Evolutionary conservation across 30 jellyfish, hydroid and myxozoan genomes (phyloP), one percentile per base, ranked within the genome.

Genomic region (Aurelia sp.): DNA sequence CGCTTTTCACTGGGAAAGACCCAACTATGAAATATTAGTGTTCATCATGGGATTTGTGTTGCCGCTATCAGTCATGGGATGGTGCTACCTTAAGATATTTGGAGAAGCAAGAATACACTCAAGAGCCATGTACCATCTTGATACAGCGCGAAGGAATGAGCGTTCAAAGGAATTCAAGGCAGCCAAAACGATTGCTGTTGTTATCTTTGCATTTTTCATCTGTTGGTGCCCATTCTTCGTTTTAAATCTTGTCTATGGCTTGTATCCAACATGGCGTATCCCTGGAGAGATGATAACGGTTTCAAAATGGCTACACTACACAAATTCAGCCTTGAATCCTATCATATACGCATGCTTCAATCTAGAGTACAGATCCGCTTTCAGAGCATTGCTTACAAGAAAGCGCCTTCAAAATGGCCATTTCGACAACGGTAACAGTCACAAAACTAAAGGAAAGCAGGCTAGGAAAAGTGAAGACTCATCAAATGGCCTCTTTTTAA

Each of bases 141-240:
- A 55, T 22, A 35, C 67, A 38, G 69, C 22, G 12, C 61, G 84
- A 33, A 63, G 68, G 17, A 48, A 63, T 53, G 95, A 75, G 12
- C 73, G 87, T 4, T 40, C 60, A 9, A 77, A 79, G 67, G 89
- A 91, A 53, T 66, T 81, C 81, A 91, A 91, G 31, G 97, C 97
- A 18, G 92, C 91, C 75, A 84, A 81, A 70, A 85, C 97, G 52
- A 91, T 91, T 52, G 96, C 96, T 11, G 78, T 80, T 15, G 92
- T 91, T 20, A 86, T 91, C 8, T 85, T 91, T n/a, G 96, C 92
- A 24, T 91, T 91, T 85, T 84, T 91, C 82, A 71, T 91, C 52
- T 91, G 97, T 33, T 91, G 97, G 97, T 84, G 92, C 59, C 97
- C 97, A 60, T 91, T 81, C 90, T 74, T 84, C 80, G 61, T 80